These are phyloP conservation scores for Drosophila grimshawi DNA, from an alignment of 1,140 invertebrate genomes.

Conservation along the genomic window DNA sequence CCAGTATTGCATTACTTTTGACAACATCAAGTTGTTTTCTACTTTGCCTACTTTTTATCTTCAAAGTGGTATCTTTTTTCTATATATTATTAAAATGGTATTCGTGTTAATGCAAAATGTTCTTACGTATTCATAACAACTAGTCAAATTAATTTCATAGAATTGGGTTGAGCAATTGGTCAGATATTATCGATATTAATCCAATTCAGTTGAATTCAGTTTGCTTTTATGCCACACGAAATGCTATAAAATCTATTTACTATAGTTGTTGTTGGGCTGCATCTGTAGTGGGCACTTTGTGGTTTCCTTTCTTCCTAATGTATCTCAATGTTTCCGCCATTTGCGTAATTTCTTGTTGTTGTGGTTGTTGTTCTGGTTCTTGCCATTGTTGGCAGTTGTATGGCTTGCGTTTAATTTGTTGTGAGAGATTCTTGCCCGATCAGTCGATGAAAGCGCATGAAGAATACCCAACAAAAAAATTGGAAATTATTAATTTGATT, in stretches of 20 bases:
- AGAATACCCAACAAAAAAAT: slow-evolving; percentile 15
- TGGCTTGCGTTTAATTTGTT: slow-evolving; percentile 56
- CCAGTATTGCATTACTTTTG: no score
- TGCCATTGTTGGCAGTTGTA: slow-evolving; percentile 39
- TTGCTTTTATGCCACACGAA: background rate
- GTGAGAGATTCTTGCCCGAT: slow-evolving; percentile 27
- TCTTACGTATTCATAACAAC: background rate
- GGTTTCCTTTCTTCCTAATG: slow-evolving; percentile 43
- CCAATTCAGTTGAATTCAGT: background rate
- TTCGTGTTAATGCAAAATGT: background rate
- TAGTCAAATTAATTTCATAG: background rate
- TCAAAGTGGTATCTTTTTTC: no score
- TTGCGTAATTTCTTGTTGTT: slow-evolving; percentile 30
- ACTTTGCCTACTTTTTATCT: no score
- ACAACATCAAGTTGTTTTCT: no score
- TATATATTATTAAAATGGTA: no score
- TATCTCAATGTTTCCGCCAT: slow-evolving; percentile 27
- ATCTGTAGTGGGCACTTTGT: slow-evolving; percentile 22
- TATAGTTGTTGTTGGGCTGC: slow-evolving; percentile 14
- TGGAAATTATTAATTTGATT: slow-evolving; percentile 57
- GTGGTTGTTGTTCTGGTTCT: slow-evolving; percentile 3
- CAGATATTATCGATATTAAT: slow-evolving; percentile 2
- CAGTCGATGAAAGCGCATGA: slow-evolving; percentile 27
- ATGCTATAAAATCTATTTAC: slow-evolving; percentile 12
- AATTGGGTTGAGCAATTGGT: background rate